Conservation (phyloP, 2,113 vertebrate species). For the Microtus pennsylvanicus region DNA sequence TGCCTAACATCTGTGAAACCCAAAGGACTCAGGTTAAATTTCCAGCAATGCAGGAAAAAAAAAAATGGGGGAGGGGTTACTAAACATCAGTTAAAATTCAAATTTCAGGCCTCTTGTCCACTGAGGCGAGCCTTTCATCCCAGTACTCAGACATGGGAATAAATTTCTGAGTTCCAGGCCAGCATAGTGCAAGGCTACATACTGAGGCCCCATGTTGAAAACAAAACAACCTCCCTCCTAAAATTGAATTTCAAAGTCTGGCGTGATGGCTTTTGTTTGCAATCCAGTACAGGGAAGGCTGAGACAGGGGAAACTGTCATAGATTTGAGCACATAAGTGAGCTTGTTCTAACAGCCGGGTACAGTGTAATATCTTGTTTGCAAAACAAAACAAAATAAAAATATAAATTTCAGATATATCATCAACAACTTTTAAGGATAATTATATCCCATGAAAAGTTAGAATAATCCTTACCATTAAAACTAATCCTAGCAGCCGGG, state of each 20-base stretch:
- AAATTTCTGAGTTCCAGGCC: not conserved
- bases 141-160: not conserved
- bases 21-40: not conserved
- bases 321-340: not conserved
- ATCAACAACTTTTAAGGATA: not conserved
- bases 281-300: not conserved
- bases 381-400: not conserved
- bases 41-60: not conserved
- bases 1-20: not conserved
- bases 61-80: not conserved
- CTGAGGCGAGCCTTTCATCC: not conserved
- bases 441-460: not conserved
- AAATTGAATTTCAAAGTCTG: not conserved
- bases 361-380: not conserved
- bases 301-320: not conserved
- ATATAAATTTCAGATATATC: constrained; percentile 13
- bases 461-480: not conserved
- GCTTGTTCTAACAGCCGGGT: not conserved
- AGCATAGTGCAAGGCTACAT: not conserved
- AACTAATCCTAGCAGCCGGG: no score
- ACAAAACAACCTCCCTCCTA: not conserved
- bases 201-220: not conserved
- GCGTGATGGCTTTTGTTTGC: no score
- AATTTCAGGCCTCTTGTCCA: not conserved
- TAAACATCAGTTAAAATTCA: not conserved